A percentile compares a stretch with the other conserved stretches of the same genome.
Evolutionary conservation across 1,140 invertebrate genomes (phyloP).

Genomic region (Parapsyche elsis): DNA sequence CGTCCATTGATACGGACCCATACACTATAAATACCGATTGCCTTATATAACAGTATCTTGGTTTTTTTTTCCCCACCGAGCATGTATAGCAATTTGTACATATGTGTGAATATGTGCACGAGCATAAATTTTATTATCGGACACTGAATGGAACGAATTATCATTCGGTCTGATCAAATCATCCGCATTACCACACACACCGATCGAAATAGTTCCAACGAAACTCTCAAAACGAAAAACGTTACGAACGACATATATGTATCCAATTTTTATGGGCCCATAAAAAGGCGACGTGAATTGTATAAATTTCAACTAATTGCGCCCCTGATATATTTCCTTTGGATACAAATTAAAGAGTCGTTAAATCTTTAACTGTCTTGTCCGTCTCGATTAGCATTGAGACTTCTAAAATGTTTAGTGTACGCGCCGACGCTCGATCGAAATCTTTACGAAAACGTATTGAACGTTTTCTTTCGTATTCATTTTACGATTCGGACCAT

Average conservation of each 20-base stretch:
- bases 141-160: conserved; percentile 30
- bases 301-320: conserved; percentile 39
- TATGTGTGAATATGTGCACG: not conserved
- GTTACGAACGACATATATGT: conserved; percentile 36
- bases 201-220: conserved; percentile 34
- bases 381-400: conserved; percentile 4
- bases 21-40: not conserved
- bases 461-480: not conserved
- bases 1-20: not conserved
- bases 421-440: not conserved
- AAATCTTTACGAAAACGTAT: too few species aligned
- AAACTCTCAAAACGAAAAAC: conserved; percentile 17
- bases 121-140: conserved; percentile 21
- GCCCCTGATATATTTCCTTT: conserved; percentile 23
- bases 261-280: conserved; percentile 36
- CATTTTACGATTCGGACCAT: too few species aligned
- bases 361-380: conserved; percentile 38
- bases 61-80: not conserved
- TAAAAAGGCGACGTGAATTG: conserved; percentile 43
- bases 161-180: conserved; percentile 6
- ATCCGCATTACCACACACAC: not conserved
- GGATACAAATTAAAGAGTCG: conserved; percentile 39
- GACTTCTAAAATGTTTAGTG: conserved; percentile 6
- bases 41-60: not conserved
- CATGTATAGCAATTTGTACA: not conserved